Percentiles rank a stretch among this genome's conserved stretches.
phyloP scores from a whole-genome alignment of 2,888 invertebrate genomes.

The Theretra japonica region DNA sequence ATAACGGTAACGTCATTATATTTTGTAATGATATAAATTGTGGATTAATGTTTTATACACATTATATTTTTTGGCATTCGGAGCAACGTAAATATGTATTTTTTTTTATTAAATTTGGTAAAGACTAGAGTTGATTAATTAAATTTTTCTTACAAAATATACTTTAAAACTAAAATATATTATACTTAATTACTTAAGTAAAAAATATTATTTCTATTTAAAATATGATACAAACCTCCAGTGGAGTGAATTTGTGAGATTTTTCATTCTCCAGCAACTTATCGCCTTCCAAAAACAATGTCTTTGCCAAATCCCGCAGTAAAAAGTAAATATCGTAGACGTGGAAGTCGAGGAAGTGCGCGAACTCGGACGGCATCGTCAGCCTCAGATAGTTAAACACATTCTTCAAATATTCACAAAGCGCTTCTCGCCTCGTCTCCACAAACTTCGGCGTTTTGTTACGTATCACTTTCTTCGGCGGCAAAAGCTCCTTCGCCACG shows the following conservation, averaged over 20 bases:
- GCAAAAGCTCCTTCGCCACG: conserved; percentile 93
- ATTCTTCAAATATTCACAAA: conserved; percentile 92
- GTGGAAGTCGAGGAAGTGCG: conserved; percentile 94
- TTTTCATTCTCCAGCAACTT: conserved; percentile 86
- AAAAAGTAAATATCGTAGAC: conserved; percentile 95
- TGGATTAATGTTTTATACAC: not conserved
- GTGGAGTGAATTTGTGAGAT: conserved; percentile 89
- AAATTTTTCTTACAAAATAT: too few relatives aligned
- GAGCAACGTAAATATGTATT: too few relatives aligned
- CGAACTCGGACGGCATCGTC: conserved; percentile 91
- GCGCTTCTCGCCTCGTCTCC: conserved; percentile 90
- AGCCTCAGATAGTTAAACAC: conserved; percentile 90
- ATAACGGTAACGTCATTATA: not conserved
- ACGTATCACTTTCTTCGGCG: conserved; percentile 96
- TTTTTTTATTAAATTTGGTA: too few relatives aligned
- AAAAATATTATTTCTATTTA: not conserved
- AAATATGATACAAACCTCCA: conserved; percentile 85
- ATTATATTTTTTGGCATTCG: not conserved
- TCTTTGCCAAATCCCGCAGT: conserved; percentile 91
- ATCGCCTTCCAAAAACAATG: conserved; percentile 91
- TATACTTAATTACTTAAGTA: not conserved
- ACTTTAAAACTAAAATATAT: too few relatives aligned
- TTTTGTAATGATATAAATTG: not conserved
- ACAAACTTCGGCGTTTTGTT: conserved; percentile 95
- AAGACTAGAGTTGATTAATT: too few relatives aligned